phyloP scores from a whole-genome alignment of 2,113 vertebrate species.

The Nestor notabilis region DNA sequence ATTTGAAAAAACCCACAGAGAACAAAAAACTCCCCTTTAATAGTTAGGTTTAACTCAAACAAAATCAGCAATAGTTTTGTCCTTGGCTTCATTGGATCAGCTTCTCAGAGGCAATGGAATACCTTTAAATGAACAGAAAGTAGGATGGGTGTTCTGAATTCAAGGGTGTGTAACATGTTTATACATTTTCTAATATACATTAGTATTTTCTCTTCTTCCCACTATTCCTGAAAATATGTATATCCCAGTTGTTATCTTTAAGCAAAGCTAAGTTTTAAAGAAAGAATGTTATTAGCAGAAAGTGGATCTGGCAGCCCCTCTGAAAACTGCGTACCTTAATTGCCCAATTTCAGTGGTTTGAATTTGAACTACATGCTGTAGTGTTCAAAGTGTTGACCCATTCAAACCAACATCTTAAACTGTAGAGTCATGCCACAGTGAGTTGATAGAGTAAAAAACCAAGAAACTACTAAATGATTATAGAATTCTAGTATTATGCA shows the following conservation, averaged over 20 bases:
- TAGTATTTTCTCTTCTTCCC: not conserved
- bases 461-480: constrained; percentile 16
- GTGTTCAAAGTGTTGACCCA: not conserved
- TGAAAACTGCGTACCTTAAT: not conserved
- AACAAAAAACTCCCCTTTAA: not conserved
- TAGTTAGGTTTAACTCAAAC: not conserved
- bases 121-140: not conserved
- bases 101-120: not conserved
- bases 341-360: not conserved
- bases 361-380: not conserved
- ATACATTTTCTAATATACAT: not conserved
- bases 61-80: not conserved
- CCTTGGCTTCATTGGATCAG: not conserved
- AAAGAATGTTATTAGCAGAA: not conserved
- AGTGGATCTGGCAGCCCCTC: not conserved
- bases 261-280: not conserved
- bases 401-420: constrained; percentile 17
- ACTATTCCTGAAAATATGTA: not conserved
- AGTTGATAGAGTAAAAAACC: constrained; percentile 1
- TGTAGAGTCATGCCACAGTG: not conserved
- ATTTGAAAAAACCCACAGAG: not conserved
- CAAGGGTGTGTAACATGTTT: not conserved
- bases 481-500: constrained; percentile 59
- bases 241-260: not conserved
- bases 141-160: not conserved